Base-by-base conservation (phyloP, 2,797 vertebrate genomes). In the Gadopsis marmoratus region DNA sequence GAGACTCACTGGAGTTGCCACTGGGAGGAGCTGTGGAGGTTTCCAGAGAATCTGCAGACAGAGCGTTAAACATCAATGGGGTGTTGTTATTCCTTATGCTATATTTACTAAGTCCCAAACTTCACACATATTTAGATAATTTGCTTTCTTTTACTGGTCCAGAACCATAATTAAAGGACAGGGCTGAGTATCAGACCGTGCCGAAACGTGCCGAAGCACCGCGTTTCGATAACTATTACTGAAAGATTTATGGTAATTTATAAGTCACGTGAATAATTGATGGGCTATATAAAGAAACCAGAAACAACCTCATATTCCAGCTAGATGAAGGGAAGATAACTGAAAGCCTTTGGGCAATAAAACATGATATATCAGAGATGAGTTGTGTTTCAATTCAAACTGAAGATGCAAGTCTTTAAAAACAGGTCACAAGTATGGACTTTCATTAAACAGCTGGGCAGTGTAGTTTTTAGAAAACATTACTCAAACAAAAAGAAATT, bases 1-100 rank as follows among this genome's bases (percentile, higher is more conserved):
- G 95, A 43, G 94, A 95, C 88, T 95, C 94, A 16, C 94, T 95
- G 85, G 94, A 96, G 80, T 91, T 94, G 7, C 94, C 95, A 77
- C 94, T 96, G 31, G 95, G 94, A 41, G 94, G 94, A 3, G 93
- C 93, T 64, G 95, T 96, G 63, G 91, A 91, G 68, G 83, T 58
- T 56, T 94, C 95, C 66, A 86, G 56, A 41, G 68, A 82, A 83
- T 91, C 92, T 95, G 77, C 43, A 78, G 48, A 23, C 1, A 14
- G n/a, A 81, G 48, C 21, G 7, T 56, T 8, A 61, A 48, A 74
- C 16, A 48, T 48, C 21, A 14, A 23, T 35, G 53, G 14, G n/a
- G 14, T 7, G 14, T 7, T 10, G n/a, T 3, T 43, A 23, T 51
- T 29, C 13, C 4, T 23, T 23, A 7, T 7, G 4, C 3, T 43